Conservation (phyloP, 2,797 vertebrate genomes). For the Balearica regulorum region DNA sequence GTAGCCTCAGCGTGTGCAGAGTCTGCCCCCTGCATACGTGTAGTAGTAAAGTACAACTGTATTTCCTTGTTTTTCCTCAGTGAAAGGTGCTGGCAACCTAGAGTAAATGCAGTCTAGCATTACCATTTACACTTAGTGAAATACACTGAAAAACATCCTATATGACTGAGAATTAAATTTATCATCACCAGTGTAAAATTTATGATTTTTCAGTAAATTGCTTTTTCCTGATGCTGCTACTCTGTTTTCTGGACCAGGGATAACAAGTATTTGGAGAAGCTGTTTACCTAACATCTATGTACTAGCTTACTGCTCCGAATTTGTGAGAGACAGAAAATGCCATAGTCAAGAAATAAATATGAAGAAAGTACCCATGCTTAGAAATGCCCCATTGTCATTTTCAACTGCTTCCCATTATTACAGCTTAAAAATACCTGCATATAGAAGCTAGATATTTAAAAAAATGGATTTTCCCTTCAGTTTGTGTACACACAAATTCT, state of each 20-base stretch:
- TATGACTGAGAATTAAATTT: neutral
- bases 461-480: neutral
- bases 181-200: neutral
- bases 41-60: neutral
- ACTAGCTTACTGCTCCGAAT: neutral
- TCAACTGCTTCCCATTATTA: neutral
- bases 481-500: neutral
- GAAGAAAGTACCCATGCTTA: neutral
- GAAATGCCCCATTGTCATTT: neutral
- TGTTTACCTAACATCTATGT: neutral
- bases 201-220: neutral
- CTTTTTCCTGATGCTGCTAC: neutral
- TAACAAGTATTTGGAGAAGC: neutral
- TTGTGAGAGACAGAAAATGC: neutral
- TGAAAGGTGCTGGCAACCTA: neutral
- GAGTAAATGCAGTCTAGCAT: too few relatives aligned
- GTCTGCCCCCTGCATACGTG: accelerated
- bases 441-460: neutral
- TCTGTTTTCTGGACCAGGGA: neutral
- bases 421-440: neutral
- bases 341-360: neutral
- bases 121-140: neutral
- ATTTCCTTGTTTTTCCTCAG: neutral
- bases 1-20: neutral
- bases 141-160: neutral